Evolutionary conservation across 2,888 invertebrate species (phyloP), one percentile per base, ranked within the genome.

Genomic region (Andrena fulva): DNA sequence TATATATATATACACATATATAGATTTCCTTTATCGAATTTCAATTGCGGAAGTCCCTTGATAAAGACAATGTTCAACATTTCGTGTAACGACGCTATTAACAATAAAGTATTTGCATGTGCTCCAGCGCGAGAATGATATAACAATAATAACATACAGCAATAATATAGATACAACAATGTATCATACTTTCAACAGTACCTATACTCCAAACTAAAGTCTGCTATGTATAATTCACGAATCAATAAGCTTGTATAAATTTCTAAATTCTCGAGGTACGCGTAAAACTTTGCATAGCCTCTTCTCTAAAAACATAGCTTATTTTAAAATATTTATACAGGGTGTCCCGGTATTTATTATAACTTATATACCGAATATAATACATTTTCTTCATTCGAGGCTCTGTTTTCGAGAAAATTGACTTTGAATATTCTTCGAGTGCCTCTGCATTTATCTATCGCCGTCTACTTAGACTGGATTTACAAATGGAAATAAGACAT

Each of bases 101-200:
- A 76, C 80, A 78, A 68, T 60, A 71, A 71, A 27, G 20, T 77
- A 48, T 48, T 77, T 20, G 27, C 59, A 35, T 59, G 20, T 24
- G 60, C 60, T 29, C 74, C 3, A 29, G 35, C 29, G 42, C 62
- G 50, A 68, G 60, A 4, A 60, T 60, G n/a, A 24, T 74, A 74
- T 31, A 78, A 66, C 48, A 74, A 52, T 62, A 74, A 74, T 60
- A 78, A 62, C 54, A 24, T 73, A 72, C 35, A 66, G 50, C 64
- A 78, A 71, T 42, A 70, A 70, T 77, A 62, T 77, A 52, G 50
- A n/a, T 76, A 71, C 71, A 76, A 77, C 35, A 42, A 29, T 77
- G 59, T 2, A 75, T 42, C 42, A 67, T 29, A 76, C 50, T 35
- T 63, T 62, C 73, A 77, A 77, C 74, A 73, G 27, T n/a, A 54